Percentiles rank a stretch among this genome's conserved stretches.
Evolutionary conservation across 2,797 vertebrate species (phyloP).

Genomic region (Sparidentex hasta): DNA sequence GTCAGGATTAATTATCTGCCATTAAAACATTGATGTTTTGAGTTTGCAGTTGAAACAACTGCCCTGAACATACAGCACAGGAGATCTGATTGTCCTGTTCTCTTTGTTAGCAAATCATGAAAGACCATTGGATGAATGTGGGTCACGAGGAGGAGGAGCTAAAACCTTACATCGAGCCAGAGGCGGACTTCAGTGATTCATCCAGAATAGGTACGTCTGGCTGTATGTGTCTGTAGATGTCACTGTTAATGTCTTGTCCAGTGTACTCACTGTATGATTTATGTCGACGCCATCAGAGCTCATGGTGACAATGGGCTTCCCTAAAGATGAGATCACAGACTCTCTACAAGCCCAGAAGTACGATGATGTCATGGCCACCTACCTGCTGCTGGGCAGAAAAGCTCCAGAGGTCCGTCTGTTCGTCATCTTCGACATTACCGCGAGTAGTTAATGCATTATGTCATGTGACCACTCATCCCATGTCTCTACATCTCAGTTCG

Average conservation of each 20-base stretch:
- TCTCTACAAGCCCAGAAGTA: slow-evolving; percentile 95
- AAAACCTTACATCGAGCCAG: slow-evolving; percentile 94
- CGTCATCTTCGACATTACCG: slow-evolving; percentile 21
- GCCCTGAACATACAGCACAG: slow-evolving; percentile 1
- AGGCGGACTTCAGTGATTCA: slow-evolving; percentile 93
- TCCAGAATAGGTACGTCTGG: slow-evolving; percentile 92
- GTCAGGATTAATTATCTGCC: slow-evolving; percentile 16
- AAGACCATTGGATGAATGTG: slow-evolving; percentile 99
- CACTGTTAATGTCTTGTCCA: neutral
- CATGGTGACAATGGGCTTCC: slow-evolving; percentile 98
- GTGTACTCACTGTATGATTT: slow-evolving; percentile 15
- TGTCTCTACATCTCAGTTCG: slow-evolving; percentile 86
- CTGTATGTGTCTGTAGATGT: slow-evolving; percentile 14
- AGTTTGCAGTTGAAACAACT: slow-evolving; percentile 7
- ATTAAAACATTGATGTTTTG: neutral
- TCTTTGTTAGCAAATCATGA: slow-evolving; percentile 95
- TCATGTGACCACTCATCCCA: slow-evolving; percentile 8
- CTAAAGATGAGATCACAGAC: slow-evolving; percentile 96
- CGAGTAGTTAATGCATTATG: neutral
- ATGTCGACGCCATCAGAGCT: slow-evolving; percentile 84
- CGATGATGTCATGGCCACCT: slow-evolving; percentile 98
- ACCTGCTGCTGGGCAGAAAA: slow-evolving; percentile 96
- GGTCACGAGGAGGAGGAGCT: slow-evolving; percentile 97
- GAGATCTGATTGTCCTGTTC: slow-evolving; percentile 31
- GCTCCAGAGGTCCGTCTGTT: slow-evolving; percentile 89